Evolutionary conservation across 2,113 vertebrate genomes (phyloP).

Genomic region (Camelus bactrianus): DNA sequence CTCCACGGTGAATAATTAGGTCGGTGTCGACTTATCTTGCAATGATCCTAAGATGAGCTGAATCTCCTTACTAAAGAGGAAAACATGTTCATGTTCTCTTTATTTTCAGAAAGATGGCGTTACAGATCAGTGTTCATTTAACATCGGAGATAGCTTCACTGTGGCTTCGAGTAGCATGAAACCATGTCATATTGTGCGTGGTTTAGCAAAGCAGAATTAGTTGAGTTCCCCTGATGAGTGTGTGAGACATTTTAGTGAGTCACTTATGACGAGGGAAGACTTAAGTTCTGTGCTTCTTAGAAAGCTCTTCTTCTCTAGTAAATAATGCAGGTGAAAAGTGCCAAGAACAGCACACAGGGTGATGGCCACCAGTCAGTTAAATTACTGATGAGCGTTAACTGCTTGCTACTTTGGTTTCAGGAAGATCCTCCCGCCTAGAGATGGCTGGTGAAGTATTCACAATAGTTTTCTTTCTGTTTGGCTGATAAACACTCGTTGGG

Average conservation of each 20-base stretch:
- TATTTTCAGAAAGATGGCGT: conserved; percentile 35
- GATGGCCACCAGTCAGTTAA: not conserved
- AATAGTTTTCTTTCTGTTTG: not conserved
- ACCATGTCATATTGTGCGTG: not conserved
- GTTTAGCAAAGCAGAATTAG: conserved; percentile 34
- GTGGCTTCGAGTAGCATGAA: conserved; percentile 25
- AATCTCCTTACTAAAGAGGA: conserved; percentile 11
- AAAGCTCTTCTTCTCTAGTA: conserved; percentile 12
- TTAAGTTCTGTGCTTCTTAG: not conserved
- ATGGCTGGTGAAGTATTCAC: conserved; percentile 32
- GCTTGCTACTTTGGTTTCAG: not conserved
- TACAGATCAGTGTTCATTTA: conserved; percentile 37
- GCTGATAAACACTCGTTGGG: not conserved
- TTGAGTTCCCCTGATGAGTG: not conserved
- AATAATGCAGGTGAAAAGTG: not conserved
- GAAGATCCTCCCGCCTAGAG: not conserved
- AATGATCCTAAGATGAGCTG: not conserved
- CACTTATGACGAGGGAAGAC: not conserved
- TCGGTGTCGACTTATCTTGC: not conserved
- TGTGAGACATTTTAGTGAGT: not conserved
- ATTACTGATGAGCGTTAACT: not conserved
- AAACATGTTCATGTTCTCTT: conserved; percentile 18
- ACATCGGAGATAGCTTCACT: not conserved
- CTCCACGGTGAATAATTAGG: not conserved
- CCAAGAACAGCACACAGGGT: not conserved